Base-by-base conservation (phyloP, 2,113 vertebrate genomes). In the Pluvianellus socialis region DNA sequence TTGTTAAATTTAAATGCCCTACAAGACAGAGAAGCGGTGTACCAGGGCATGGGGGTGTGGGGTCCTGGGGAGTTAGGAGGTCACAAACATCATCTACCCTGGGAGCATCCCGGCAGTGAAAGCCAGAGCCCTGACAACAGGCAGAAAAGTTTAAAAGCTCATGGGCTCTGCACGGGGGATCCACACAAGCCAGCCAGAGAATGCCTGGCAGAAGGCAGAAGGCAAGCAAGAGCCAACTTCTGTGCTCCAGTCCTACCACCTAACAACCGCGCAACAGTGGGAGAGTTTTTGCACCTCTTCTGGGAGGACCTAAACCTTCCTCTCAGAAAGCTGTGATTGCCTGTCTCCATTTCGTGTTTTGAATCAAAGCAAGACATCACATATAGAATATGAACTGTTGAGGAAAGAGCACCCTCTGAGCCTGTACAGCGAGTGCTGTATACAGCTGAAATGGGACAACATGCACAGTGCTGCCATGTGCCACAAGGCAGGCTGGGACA, bases 301-400 rank as follows among this genome's bases (percentile, higher is more conserved):
- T 42, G 33, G 20, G 15, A 73, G 20, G 27, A 90, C 27, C 55
- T n/a, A 68, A 79, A 52, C 27, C 20, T 40, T 86, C 38, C 56
- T 55, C 58, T 67, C 13, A 15, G 49, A 62, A 58, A 59, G 63
- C 53, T 56, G 38, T 5, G 15, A 56, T 38, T 2, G 1, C 18
- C 28, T 6, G 11, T 81, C 58, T 82, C 35, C 7, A 6, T 32
- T 45, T 8, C 32, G n/a, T 38, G 40, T 24, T 86, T 22, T 40
- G 26, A 89, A 76, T 13, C 49, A 49, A 58, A 92, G 61, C 16
- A 49, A 79, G 44, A 50, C 10, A 8, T 14, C 35, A 18, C 0
- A 0, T 17, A 32, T 0, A 50, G 47, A 28, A 27, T 2, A 38
- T 0, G 7, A 83, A 40, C 12, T 0, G 7, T 47, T 35, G 32